These are phyloP conservation scores for Microplitis manilae DNA, from an alignment of 2,888 invertebrate species.

Conservation along the genomic window DNA sequence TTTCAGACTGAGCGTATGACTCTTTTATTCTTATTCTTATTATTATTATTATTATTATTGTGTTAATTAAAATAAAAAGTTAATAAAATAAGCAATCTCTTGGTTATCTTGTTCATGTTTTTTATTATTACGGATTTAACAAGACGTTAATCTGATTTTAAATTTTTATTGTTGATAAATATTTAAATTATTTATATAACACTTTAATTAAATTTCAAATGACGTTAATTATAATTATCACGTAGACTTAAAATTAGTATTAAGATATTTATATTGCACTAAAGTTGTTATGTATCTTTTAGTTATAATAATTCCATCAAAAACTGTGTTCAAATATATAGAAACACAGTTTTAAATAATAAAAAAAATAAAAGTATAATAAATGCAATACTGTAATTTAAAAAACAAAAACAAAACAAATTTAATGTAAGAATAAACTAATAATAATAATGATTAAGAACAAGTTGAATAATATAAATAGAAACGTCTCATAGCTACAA, in stretches of 20 bases:
- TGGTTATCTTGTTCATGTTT: background rate
- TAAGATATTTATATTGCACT: background rate
- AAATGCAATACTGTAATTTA: background rate
- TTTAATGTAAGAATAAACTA: background rate
- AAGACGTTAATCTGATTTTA: too few species aligned
- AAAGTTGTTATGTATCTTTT: background rate
- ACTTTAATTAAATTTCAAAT: background rate
- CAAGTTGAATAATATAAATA: constrained; percentile 11
- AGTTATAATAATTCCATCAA: background rate
- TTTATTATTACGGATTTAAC: background rate
- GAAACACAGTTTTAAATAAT: background rate
- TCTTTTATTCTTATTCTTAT: background rate
- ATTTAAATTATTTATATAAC: background rate
- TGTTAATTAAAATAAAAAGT: background rate
- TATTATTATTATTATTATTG: too few species aligned
- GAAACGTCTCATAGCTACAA: background rate
- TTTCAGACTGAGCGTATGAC: background rate
- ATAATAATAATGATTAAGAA: background rate
- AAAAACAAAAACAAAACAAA: background rate
- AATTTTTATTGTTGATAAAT: background rate
- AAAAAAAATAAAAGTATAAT: background rate
- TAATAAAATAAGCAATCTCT: background rate
- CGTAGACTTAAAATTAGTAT: background rate
- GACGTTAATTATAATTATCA: background rate
- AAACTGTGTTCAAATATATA: background rate